phyloP scores from a whole-genome alignment of 2,113 vertebrate species.

The Phocoena phocoena region DNA sequence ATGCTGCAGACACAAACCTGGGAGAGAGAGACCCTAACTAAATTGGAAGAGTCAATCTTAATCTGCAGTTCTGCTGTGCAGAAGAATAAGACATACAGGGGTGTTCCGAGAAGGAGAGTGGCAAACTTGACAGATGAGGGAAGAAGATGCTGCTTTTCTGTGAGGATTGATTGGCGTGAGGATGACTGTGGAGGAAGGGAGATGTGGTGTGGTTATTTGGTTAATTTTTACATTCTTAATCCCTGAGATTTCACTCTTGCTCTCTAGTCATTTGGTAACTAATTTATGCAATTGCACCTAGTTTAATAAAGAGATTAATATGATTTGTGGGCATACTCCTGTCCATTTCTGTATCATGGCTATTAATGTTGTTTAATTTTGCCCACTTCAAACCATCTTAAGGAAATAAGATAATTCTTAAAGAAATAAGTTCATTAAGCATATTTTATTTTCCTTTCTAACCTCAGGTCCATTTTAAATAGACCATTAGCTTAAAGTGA shows the following conservation, averaged over 20 bases:
- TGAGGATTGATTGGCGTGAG: neutral
- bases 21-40: neutral
- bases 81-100: neutral
- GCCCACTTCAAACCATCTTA: neutral
- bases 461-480: neutral
- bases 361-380: neutral
- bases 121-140: neutral
- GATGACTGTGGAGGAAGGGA: neutral
- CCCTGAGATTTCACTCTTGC: neutral
- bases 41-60: neutral
- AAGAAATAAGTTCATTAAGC: neutral
- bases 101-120: neutral
- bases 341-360: neutral
- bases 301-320: conserved; percentile 26
- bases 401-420: neutral
- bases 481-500: conserved; percentile 5
- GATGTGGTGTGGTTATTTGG: neutral
- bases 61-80: neutral
- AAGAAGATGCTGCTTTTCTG: neutral
- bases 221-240: neutral
- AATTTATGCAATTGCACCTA: neutral
- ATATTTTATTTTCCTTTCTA: conserved; percentile 5
- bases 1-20: neutral
- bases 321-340: neutral
- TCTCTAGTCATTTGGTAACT: neutral